Percentiles rank a stretch among this genome's conserved stretches.
Conservation (phyloP, 2,888 invertebrate species). For the Heliothis peltigera region DNA sequence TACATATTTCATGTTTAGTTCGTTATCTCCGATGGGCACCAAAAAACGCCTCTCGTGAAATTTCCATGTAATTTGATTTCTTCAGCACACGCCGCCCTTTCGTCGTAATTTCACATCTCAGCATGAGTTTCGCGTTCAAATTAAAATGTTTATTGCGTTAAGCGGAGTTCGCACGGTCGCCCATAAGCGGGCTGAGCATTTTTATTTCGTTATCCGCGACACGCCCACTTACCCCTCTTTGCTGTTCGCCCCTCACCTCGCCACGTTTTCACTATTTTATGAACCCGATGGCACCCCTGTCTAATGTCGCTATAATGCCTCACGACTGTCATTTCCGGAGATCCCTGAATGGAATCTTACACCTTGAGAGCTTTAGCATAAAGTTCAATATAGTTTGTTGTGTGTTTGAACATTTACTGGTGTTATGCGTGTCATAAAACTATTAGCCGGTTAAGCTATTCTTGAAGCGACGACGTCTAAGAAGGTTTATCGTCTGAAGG, state of each 20-base stretch:
- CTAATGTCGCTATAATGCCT: slow-evolving; percentile 85
- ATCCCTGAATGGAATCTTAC: slow-evolving; percentile 53
- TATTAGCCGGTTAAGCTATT: slow-evolving; percentile 89
- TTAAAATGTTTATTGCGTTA: slow-evolving; percentile 90
- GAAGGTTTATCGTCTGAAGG: slow-evolving; percentile 77
- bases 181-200: slow-evolving; percentile 80
- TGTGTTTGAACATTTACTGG: slow-evolving; percentile 65
- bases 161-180: slow-evolving; percentile 87
- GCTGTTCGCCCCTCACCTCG: slow-evolving; percentile 67
- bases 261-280: slow-evolving; percentile 81
- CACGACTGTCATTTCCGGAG: slow-evolving; percentile 84
- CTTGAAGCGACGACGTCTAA: slow-evolving; percentile 83
- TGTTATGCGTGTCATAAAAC: slow-evolving; percentile 89
- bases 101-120: slow-evolving; percentile 86
- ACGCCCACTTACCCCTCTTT: slow-evolving; percentile 68
- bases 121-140: slow-evolving; percentile 89
- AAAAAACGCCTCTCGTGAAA: slow-evolving; percentile 72
- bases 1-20: slow-evolving; percentile 42
- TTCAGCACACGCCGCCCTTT: slow-evolving; percentile 80
- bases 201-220: slow-evolving; percentile 86
- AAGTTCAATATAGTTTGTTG: slow-evolving; percentile 68
- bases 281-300: slow-evolving; percentile 81
- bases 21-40: slow-evolving; percentile 51
- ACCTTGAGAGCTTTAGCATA: slow-evolving; percentile 69
- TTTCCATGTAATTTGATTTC: slow-evolving; percentile 84